Evolutionary conservation across 2,888 invertebrate genomes (phyloP).

Genomic region (Pilophorus perplexus): DNA sequence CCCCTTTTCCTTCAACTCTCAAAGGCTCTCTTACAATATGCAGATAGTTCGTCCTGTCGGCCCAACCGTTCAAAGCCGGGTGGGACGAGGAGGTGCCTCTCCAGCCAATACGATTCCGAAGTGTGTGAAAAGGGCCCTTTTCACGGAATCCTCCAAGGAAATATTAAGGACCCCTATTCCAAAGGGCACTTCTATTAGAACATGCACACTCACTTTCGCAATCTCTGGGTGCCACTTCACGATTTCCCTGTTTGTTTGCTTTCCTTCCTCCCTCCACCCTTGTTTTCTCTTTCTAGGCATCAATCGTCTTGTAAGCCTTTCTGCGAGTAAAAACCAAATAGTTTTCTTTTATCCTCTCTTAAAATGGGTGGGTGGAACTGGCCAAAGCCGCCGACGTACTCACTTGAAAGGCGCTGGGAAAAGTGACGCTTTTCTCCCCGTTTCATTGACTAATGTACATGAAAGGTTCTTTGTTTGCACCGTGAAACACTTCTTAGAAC

Average conservation of each 20-base stretch:
- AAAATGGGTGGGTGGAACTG: no score
- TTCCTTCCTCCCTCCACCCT: neutral
- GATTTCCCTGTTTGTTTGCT: conserved; percentile 21
- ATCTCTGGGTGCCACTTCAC: conserved; percentile 12
- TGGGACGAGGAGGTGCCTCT: neutral
- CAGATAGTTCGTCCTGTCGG: conserved; percentile 29
- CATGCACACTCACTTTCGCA: conserved; percentile 27
- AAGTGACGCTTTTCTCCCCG: no score
- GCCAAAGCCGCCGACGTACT: no score
- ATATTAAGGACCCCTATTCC: conserved; percentile 8
- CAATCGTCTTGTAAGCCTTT: neutral
- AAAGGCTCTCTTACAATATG: conserved; percentile 34
- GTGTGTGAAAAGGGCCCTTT: conserved; percentile 21
- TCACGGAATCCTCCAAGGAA: conserved; percentile 19
- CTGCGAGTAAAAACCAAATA: neutral
- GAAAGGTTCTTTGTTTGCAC: no score
- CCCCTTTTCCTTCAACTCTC: neutral
- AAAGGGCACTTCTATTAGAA: conserved; percentile 33
- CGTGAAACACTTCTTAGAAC: no score
- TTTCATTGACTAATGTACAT: no score
- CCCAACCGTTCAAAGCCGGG: conserved; percentile 9
- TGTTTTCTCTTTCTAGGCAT: neutral
- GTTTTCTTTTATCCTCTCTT: neutral
- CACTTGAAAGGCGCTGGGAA: no score
- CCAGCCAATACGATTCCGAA: conserved; percentile 25